Evolutionary conservation across 2,888 invertebrate genomes (phyloP).

Genomic region (Catotricha subobsoleta): DNA sequence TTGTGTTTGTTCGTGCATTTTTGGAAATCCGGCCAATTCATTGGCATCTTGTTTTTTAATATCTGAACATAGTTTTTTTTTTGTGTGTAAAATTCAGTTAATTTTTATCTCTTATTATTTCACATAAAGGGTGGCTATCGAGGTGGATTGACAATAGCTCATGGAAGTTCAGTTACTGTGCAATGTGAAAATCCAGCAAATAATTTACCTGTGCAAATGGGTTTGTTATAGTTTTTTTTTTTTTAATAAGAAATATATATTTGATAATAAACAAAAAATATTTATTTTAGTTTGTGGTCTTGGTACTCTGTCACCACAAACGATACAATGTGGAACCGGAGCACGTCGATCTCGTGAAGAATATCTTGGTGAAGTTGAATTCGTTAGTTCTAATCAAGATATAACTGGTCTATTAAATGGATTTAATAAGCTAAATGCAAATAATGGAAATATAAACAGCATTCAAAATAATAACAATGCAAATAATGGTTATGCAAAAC

Average conservation of each 20-base stretch:
- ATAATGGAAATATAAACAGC: background rate
- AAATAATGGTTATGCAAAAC: conserved; percentile 10
- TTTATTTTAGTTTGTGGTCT: conserved; percentile 18
- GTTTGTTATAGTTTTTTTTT: background rate
- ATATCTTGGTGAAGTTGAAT: conserved; percentile 14
- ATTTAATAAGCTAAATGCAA: background rate
- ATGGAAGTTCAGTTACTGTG: conserved; percentile 58
- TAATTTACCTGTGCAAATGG: conserved; percentile 31
- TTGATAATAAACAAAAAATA: too few species aligned
- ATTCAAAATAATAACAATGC: background rate
- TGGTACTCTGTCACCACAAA: conserved; percentile 22
- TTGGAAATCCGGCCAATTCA: too few species aligned
- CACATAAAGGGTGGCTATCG: conserved; percentile 62
- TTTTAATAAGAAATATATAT: background rate
- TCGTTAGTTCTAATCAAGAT: conserved; percentile 10
- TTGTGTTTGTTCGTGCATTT: too few species aligned
- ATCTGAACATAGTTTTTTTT: too few species aligned
- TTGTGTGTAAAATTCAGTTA: too few species aligned
- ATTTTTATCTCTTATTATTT: conserved; percentile 43
- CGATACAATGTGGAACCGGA: conserved; percentile 23
- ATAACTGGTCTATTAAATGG: conserved; percentile 7
- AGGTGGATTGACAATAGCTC: conserved; percentile 61
- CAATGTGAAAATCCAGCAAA: conserved; percentile 41
- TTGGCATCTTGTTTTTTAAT: too few species aligned
- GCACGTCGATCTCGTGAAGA: conserved; percentile 25